A percentile compares a stretch with the other conserved stretches of the same genome.
Conservation (phyloP, 1,140 invertebrate genomes). For the Thalassaphorura encarpata region DNA sequence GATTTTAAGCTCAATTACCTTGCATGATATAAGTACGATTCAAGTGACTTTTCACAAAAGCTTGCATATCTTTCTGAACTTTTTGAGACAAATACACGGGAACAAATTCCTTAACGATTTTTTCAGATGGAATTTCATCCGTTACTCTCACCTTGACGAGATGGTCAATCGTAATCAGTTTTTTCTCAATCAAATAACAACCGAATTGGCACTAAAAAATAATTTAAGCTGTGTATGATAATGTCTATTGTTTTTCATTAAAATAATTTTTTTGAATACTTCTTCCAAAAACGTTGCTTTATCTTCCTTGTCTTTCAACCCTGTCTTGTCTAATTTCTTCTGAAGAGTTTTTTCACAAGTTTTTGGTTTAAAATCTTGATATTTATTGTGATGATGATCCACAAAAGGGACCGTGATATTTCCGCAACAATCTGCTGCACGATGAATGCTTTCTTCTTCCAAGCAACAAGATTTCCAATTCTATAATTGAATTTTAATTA, state of each 20-base stretch:
- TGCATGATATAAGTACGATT: too few species aligned
- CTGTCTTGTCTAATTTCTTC: neutral
- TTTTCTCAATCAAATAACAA: neutral
- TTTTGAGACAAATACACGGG: too few species aligned
- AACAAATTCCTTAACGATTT: neutral
- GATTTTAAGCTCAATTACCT: too few species aligned
- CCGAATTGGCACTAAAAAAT: neutral
- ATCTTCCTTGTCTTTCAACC: neutral
- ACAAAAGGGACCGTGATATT: neutral
- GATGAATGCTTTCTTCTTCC: neutral
- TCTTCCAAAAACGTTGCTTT: neutral
- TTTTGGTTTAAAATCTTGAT: neutral
- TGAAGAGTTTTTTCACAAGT: neutral
- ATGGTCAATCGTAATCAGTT: neutral
- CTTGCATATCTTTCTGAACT: too few species aligned
- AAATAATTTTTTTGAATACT: too few species aligned
- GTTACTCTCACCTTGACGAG: neutral
- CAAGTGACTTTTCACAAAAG: too few species aligned
- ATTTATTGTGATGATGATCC: neutral
- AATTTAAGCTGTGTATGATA: too few species aligned
- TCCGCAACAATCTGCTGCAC: neutral
- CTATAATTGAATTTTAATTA: neutral
- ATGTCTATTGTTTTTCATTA: too few species aligned
- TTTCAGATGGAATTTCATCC: neutral
- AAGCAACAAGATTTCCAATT: neutral